phyloP scores from a whole-genome alignment of 2,113 vertebrate species.

The Hystrix cristata region DNA sequence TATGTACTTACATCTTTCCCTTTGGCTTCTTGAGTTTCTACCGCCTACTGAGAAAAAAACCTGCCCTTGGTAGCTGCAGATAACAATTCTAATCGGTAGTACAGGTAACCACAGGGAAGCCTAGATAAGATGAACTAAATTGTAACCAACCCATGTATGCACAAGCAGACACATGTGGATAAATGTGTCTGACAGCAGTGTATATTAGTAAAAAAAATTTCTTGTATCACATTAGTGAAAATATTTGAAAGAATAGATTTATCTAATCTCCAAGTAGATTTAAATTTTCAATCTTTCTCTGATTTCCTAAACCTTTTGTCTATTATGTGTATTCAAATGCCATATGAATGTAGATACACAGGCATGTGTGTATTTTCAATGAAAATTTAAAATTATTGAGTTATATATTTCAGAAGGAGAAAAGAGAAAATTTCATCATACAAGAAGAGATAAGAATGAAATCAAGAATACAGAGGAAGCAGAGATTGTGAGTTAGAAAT shows the following conservation, averaged over 20 bases:
- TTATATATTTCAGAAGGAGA: neutral
- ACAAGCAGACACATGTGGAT: neutral
- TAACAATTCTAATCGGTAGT: neutral
- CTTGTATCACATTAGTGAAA: neutral
- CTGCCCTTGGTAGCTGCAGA: neutral
- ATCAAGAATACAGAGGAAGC: neutral
- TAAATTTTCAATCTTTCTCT: neutral
- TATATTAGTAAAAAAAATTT: neutral
- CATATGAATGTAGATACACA: neutral
- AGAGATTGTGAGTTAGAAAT: neutral
- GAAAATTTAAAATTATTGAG: neutral
- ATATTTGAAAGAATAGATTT: neutral
- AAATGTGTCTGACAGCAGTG: neutral
- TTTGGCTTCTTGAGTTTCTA: neutral
- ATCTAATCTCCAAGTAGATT: neutral
- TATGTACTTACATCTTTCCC: neutral
- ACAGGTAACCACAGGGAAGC: neutral
- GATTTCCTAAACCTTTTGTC: neutral
- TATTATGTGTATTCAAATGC: neutral
- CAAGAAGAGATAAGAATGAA: neutral
- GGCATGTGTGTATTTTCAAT: neutral
- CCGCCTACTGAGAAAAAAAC: neutral
- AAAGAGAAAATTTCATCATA: neutral
- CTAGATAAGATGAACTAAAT: neutral
- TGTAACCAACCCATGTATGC: neutral